Percentiles rank a stretch among this genome's conserved stretches.
phyloP scores from a whole-genome alignment of 2,888 invertebrate species.

The Drosophila setosimentum region DNA sequence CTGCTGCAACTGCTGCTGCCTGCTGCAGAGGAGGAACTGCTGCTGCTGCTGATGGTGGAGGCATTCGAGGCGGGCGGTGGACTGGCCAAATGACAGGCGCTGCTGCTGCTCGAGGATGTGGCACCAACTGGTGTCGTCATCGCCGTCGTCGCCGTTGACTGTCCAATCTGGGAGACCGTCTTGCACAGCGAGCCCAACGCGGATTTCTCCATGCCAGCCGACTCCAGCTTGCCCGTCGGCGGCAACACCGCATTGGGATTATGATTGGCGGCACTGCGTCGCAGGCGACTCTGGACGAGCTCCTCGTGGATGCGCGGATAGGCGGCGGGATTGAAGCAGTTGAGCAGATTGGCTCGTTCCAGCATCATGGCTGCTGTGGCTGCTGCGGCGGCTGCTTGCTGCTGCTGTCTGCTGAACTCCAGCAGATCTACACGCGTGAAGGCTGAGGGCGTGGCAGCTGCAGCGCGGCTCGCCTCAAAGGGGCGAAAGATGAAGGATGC shows the following conservation, averaged over 20 bases:
- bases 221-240: constrained; percentile 60
- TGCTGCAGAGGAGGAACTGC: constrained; percentile 68
- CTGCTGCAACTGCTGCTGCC: constrained; percentile 47
- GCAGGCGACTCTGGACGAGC: constrained; percentile 83
- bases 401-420: constrained; percentile 84
- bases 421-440: constrained; percentile 84
- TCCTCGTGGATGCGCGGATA: constrained; percentile 85
- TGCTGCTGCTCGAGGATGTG: constrained; percentile 28
- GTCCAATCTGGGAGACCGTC: constrained; percentile 89
- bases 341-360: constrained; percentile 84
- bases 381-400: constrained; percentile 83
- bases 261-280: constrained; percentile 68
- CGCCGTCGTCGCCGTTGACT: constrained; percentile 57
- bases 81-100: constrained; percentile 64
- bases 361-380: constrained; percentile 84
- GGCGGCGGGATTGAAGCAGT: constrained; percentile 84
- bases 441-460: constrained; percentile 81
- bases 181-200: constrained; percentile 90
- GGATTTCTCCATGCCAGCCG: constrained; percentile 84
- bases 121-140: constrained; percentile 15
- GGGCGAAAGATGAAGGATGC: constrained; percentile 83
- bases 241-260: constrained; percentile 44
- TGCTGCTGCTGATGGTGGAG: constrained; percentile 70
- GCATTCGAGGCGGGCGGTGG: constrained; percentile 72
- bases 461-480: constrained; percentile 79